phyloP scores from a whole-genome alignment of 1,140 invertebrate species.

The Plutomurus gul region DNA sequence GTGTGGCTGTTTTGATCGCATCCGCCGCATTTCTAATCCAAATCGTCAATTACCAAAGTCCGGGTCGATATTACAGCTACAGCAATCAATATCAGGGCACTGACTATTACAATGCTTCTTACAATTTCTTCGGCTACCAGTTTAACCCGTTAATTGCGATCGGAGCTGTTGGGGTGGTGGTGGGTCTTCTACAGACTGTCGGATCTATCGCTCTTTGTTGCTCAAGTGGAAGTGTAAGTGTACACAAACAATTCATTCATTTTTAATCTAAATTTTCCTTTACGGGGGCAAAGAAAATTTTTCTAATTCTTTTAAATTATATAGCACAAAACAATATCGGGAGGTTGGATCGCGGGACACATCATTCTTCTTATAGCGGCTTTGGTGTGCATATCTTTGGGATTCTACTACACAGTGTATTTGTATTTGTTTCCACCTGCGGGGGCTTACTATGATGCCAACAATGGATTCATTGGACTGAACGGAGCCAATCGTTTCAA shows the following conservation, averaged over 20 bases:
- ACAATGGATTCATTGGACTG: constrained; percentile 6
- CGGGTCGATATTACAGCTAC: constrained; percentile 2
- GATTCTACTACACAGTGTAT: constrained; percentile 9
- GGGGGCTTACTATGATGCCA: background rate
- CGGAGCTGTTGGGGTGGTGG: constrained; percentile 28
- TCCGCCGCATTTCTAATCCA: background rate
- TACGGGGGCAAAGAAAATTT: no score
- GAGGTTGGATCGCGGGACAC: background rate
- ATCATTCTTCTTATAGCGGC: background rate
- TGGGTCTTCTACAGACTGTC: constrained; percentile 35
- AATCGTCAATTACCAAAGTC: background rate
- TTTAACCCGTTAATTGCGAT: constrained; percentile 40
- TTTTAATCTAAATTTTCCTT: no score
- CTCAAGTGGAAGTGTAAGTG: background rate
- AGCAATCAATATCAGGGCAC: background rate
- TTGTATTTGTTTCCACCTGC: background rate
- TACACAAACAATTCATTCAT: background rate
- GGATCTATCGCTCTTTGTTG: constrained; percentile 29
- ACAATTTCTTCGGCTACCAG: constrained; percentile 39
- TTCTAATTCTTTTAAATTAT: background rate
- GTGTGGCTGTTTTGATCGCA: background rate
- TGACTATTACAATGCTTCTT: constrained; percentile 36
- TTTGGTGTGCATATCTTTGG: background rate
- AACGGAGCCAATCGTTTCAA: background rate
- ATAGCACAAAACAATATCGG: constrained; percentile 5